Base-by-base conservation (phyloP, 2,888 invertebrate species). In the Dascillus cervinus region DNA sequence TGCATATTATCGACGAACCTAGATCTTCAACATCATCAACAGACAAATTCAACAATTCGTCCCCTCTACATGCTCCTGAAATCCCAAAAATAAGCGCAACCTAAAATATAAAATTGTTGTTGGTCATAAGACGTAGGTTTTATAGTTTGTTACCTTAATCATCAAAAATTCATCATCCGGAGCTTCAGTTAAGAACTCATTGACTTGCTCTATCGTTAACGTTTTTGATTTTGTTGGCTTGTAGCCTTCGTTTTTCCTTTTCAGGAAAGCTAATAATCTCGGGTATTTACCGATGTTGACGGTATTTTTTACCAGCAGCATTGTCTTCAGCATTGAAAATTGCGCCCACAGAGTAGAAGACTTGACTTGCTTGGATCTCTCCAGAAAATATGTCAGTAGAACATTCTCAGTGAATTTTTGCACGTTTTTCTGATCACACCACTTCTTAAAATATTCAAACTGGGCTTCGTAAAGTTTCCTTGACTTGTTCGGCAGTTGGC, bases 141-240 rank as follows among this genome's bases (percentile, higher is more conserved):
- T n/a, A n/a, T n/a, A n/a, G n/a, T n/a, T n/a, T n/a, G n/a, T n/a
- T 29, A 39, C 34, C 29, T 40, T 53, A 11, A 35, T 43, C 9
- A 36, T 34, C 27, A 53, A 35, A 39, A 46, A 49, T 26, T 39
- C 11, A 4, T 33, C 26, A 34, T 53, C 47, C 1, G 47, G 47
- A 13, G 50, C 51, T 14, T 44, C 35, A 8, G 26, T 26, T 11
- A 51, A 19, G 34, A 52, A 53, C 29, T 41, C 32, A 8, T 44
- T 26, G 8, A 49, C 25, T 19, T 50, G 31, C 11, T 36, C 34
- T 11, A 34, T 13, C n/a, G 45, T 33, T 3, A 51, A 43, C 17
- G 35, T 35, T 20, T 44, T 43, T 3, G 51, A 43, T 35, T 50
- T 48, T 37, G 50, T 50, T 13, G 43, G 33, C 12, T 22, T 13